phyloP scores from a whole-genome alignment of 2,797 vertebrate genomes.

The Gymnothorax javanicus region DNA sequence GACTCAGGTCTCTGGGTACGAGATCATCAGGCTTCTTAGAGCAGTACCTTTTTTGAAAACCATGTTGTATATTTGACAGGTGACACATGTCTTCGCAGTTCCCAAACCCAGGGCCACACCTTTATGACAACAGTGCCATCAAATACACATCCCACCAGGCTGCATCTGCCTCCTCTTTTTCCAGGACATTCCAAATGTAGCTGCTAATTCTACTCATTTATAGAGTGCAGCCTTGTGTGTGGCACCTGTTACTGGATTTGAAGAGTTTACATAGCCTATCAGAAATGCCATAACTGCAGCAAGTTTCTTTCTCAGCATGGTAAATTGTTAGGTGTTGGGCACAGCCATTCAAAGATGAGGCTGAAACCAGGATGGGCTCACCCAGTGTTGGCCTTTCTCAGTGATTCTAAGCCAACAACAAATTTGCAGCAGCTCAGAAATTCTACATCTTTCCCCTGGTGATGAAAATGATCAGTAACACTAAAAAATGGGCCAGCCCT shows the following conservation, averaged over 20 bases:
- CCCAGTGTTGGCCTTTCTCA: neutral
- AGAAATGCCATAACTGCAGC: constrained; percentile 34
- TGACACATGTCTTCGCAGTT: neutral
- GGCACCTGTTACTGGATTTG: constrained; percentile 37
- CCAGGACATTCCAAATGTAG: neutral
- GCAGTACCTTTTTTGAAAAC: neutral
- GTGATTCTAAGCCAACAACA: neutral
- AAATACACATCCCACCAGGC: neutral
- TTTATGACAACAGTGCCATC: neutral
- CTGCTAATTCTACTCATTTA: neutral
- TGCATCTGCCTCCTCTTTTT: neutral
- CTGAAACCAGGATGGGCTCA: neutral
- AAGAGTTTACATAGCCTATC: constrained; percentile 43
- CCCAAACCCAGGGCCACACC: neutral
- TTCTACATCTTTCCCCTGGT: neutral
- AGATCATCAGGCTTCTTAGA: neutral
- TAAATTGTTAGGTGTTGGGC: constrained; percentile 4
- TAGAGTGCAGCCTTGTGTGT: constrained; percentile 12
- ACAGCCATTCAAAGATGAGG: neutral
- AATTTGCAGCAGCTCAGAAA: neutral
- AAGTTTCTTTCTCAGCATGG: constrained; percentile 37
- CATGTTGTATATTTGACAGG: neutral
- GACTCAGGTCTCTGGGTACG: neutral
- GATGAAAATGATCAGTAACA: neutral
- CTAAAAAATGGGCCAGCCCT: neutral